phyloP scores from a whole-genome alignment of 2,888 invertebrate genomes.

The Acheta domesticus region DNA sequence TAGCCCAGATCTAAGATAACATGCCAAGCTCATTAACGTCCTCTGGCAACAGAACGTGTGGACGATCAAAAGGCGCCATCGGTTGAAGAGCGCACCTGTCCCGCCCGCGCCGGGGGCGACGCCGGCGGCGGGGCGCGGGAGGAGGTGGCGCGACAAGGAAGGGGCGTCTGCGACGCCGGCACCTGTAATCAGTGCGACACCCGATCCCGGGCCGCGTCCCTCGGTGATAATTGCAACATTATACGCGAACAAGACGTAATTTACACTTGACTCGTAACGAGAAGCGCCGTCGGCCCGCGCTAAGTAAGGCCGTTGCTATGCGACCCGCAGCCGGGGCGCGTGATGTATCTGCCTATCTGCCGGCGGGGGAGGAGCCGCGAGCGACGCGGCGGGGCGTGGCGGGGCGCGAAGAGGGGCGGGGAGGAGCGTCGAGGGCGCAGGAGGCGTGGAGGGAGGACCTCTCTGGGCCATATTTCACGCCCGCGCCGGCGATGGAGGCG shows the following conservation, averaged over 20 bases:
- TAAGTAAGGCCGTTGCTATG: conserved; percentile 6
- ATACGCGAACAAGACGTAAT: conserved; percentile 18
- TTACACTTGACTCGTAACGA: conserved; percentile 18
- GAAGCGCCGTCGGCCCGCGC: background rate
- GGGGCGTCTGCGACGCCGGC: background rate
- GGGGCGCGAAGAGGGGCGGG: background rate
- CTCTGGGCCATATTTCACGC: too few relatives aligned
- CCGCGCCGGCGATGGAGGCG: background rate
- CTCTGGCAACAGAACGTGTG: too few relatives aligned
- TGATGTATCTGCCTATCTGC: conserved; percentile 4
- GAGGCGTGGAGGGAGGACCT: too few relatives aligned
- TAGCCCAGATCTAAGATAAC: too few relatives aligned
- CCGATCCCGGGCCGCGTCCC: conserved; percentile 10
- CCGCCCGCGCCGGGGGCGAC: background rate
- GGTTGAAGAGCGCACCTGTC: too few relatives aligned
- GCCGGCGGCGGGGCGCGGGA: background rate
- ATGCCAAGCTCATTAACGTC: too few relatives aligned
- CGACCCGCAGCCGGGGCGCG: background rate
- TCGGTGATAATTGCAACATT: conserved; percentile 11
- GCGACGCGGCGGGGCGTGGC: background rate
- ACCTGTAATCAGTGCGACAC: background rate
- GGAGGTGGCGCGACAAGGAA: background rate
- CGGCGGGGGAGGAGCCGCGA: background rate
- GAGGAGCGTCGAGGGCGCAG: background rate
- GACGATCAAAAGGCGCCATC: too few relatives aligned